Evolutionary conservation across 2,888 invertebrate species (phyloP).

Genomic region (Andrena hattorfiana): DNA sequence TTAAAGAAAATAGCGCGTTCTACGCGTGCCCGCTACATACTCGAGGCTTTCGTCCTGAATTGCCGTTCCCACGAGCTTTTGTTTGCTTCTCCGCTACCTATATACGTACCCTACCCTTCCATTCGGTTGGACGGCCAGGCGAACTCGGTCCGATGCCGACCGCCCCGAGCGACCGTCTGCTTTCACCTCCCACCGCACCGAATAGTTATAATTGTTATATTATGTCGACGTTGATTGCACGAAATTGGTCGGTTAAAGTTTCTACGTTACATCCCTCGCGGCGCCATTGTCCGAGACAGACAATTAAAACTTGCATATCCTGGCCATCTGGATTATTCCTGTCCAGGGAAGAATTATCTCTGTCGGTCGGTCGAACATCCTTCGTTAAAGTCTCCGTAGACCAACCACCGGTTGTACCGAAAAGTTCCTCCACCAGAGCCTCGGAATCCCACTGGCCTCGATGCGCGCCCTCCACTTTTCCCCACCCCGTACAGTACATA

Average conservation of each 20-base stretch:
- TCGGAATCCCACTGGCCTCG: background rate
- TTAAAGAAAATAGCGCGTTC: slow-evolving; percentile 53
- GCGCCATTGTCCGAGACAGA: slow-evolving; percentile 9
- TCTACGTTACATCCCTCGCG: slow-evolving; percentile 19
- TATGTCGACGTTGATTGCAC: slow-evolving; percentile 32
- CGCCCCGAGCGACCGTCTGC: slow-evolving; percentile 3
- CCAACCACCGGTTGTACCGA: background rate
- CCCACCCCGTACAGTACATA: background rate
- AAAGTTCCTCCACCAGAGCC: slow-evolving; percentile 13
- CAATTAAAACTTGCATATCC: slow-evolving; percentile 38
- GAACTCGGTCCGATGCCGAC: slow-evolving; percentile 8
- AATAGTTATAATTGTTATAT: slow-evolving; percentile 48
- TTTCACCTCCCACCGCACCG: background rate
- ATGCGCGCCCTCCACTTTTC: background rate
- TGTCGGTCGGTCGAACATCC: background rate
- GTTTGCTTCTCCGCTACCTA: slow-evolving; percentile 44
- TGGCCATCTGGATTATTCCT: slow-evolving; percentile 19
- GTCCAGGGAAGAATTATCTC: slow-evolving; percentile 13
- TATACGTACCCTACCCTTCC: background rate
- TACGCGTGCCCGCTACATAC: slow-evolving; percentile 2
- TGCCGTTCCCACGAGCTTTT: slow-evolving; percentile 32
- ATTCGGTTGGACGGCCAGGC: background rate
- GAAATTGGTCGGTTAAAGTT: slow-evolving; percentile 41
- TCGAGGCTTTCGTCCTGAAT: slow-evolving; percentile 3
- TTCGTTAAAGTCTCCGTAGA: slow-evolving; percentile 11